Conservation (phyloP, 2,797 vertebrate species). For the Protosalanx chinensis region DNA sequence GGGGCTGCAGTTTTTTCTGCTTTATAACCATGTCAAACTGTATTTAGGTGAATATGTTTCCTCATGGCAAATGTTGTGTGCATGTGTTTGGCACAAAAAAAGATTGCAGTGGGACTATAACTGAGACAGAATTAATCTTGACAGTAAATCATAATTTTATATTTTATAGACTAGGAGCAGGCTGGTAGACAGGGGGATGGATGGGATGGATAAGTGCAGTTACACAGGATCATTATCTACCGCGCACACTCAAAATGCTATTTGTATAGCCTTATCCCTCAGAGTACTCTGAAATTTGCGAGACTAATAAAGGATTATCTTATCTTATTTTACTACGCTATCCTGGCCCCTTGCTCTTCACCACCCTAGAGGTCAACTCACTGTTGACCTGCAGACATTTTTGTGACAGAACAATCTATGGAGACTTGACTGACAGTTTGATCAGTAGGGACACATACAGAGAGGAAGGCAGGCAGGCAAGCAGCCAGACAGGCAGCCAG, state of each 20-base stretch:
- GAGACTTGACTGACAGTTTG: background rate
- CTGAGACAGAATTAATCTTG: too few species aligned
- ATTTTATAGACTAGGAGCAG: background rate
- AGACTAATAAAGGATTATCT: background rate
- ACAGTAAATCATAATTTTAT: background rate
- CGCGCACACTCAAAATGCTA: slow-evolving; percentile 40
- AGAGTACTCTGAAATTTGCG: slow-evolving; percentile 15
- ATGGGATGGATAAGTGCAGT: slow-evolving; percentile 66
- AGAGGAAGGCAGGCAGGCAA: slow-evolving; percentile 16
- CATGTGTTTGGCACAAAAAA: background rate
- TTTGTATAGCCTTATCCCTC: slow-evolving; percentile 66
- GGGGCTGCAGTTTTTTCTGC: slow-evolving; percentile 25
- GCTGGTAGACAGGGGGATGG: slow-evolving; percentile 4
- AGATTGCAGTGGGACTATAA: too few species aligned
- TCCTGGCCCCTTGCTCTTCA: too few species aligned
- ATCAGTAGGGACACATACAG: slow-evolving; percentile 37
- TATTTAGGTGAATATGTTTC: slow-evolving; percentile 11
- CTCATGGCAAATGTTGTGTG: background rate
- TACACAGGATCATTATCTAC: slow-evolving; percentile 68
- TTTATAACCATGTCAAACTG: slow-evolving; percentile 31
- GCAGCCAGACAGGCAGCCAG: slow-evolving; percentile 40
- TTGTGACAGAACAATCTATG: background rate
- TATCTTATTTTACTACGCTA: too few species aligned
- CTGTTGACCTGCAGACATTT: background rate
- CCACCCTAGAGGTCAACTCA: too few species aligned